Conservation (phyloP, 1,140 invertebrate genomes). For the Leptinotarsa texana region DNA sequence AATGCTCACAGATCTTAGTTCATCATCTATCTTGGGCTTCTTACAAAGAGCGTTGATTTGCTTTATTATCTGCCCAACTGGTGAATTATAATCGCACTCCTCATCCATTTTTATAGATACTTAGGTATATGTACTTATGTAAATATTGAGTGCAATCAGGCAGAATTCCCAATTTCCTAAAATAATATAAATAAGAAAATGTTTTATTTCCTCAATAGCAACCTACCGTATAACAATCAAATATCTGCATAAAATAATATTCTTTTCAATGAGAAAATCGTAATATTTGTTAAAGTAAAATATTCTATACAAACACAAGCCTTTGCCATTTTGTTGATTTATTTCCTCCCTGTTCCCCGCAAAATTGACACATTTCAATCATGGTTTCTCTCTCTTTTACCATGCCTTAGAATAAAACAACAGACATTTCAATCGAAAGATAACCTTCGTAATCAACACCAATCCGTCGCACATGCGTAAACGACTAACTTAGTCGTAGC, state of each 20-base stretch:
- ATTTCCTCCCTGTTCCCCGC: not conserved
- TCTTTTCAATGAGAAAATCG: not conserved
- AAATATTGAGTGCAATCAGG: not conserved
- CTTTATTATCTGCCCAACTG: slow-evolving; percentile 39
- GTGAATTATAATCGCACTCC: slow-evolving; percentile 32
- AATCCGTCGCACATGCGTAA: not conserved
- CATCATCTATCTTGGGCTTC: slow-evolving; percentile 47
- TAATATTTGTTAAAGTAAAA: not conserved
- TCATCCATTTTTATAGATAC: slow-evolving; percentile 32
- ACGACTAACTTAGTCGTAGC: not conserved
- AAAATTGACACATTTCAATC: too few relatives aligned
- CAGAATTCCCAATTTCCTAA: not conserved
- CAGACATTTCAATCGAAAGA: not conserved
- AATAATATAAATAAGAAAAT: too few relatives aligned
- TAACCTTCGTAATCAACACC: not conserved
- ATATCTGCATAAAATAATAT: too few relatives aligned
- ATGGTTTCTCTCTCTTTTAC: not conserved
- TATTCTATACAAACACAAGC: not conserved
- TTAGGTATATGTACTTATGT: not conserved
- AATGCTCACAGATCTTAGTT: slow-evolving; percentile 43
- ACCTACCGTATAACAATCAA: too few relatives aligned
- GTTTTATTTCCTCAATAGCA: too few relatives aligned
- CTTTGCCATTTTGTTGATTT: slow-evolving; percentile 1
- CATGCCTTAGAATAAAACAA: not conserved
- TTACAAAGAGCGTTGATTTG: slow-evolving; percentile 41